Base-by-base conservation (phyloP, 2,888 invertebrate genomes). In the Gortyna flavago region DNA sequence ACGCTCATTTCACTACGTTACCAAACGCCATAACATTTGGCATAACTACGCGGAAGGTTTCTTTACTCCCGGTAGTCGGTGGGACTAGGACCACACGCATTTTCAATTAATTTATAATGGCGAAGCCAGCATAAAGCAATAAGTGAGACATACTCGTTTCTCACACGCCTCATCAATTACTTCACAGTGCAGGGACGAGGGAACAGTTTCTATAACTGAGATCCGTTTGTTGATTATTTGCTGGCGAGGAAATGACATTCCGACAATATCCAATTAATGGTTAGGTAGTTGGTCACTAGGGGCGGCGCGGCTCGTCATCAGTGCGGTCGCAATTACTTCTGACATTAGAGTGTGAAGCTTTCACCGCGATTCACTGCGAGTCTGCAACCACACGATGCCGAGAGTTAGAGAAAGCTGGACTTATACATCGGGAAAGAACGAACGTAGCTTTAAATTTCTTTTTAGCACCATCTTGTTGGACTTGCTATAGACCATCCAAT, bases 301-400 rank as follows among this genome's bases (percentile, higher is more conserved):
- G 59, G 72, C 62, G 69, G 8, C 51, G 54, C 21, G 72, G 18
- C 13, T 48, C 67, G 73, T 78, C 85, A 76, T 82, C 82, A 70
- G 72, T 57, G 85, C 62, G 77, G 13, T 62, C 67, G 73, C 75
- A 71, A 87, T 82, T 75, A 82, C 87, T 69, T 21, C 61, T 29
- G 57, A 62, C 71, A 86, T 83, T 83, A 77, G 61, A 74, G 48
- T 64, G n/a, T n/a, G 67, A 67, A 44, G 79, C 85, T 88, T 85
- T 87, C 87, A 62, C 83, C 73, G 57, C 35, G 35, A 54, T 48
- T 32, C n/a, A 68, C 6, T 57, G n/a, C 32, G 38, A 57, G 25
- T n/a, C 32, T 35, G 38, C 48, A 70, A 68, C 75, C 75, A 57
- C 72, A 62, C 35, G 35, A 4, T 25, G 54, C 72, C 62, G 48